Conservation (phyloP, 2,797 vertebrate species). For the Eulemur rubriventer region DNA sequence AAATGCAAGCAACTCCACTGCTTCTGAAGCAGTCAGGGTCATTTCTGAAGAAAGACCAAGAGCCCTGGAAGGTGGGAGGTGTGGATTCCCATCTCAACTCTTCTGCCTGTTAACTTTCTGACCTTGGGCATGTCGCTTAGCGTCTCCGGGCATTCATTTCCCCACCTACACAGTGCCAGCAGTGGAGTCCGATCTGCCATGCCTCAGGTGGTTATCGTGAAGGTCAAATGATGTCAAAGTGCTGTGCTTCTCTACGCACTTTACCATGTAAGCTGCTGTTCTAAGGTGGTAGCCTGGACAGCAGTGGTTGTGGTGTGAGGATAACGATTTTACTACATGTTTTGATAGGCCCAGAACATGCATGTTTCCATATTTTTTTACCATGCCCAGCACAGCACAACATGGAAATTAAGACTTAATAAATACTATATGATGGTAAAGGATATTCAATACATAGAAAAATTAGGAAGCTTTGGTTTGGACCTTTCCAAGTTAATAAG, state of each 20-base stretch:
- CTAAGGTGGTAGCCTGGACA: accelerated
- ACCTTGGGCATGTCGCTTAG: not conserved
- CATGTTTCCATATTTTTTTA: not conserved
- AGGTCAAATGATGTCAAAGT: not conserved
- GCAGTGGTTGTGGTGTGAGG: no score
- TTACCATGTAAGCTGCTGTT: not conserved
- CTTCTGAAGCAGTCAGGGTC: not conserved
- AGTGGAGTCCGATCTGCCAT: not conserved
- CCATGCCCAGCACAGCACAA: not conserved
- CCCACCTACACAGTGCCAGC: not conserved
- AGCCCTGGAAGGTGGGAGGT: not conserved
- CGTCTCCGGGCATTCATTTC: accelerated
- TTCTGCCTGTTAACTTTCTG: not conserved
- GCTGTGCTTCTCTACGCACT: accelerated
- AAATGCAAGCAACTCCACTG: not conserved
- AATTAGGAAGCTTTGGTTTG: not conserved
- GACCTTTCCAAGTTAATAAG: not conserved
- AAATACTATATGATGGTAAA: not conserved
- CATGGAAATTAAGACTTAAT: not conserved
- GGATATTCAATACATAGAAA: not conserved
- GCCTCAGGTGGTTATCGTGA: not conserved
- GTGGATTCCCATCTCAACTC: not conserved
- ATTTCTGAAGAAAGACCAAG: not conserved
- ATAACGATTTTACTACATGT: not conserved
- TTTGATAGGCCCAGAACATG: not conserved